Evolutionary conservation across 2,113 vertebrate species (phyloP), one percentile per base, ranked within the genome.

Genomic region (Ophthalmolycus amberensis): DNA sequence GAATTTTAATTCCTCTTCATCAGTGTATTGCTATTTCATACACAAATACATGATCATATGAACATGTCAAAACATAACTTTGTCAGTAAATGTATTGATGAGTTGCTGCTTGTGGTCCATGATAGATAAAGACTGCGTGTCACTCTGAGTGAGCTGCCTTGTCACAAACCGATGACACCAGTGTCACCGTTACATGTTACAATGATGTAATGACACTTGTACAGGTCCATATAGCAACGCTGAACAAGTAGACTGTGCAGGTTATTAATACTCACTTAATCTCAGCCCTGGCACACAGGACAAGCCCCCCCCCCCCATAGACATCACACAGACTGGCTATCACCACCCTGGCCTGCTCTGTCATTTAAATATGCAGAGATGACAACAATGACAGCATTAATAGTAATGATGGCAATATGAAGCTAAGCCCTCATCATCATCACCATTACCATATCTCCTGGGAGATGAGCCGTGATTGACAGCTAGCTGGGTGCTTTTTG

Each of bases 301-400:
- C 58, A 32, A 71, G 69, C 27, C 27, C 29, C 29, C 34, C 48
- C 65, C 63, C 38, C 82, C 80, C 81, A 20, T 27, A 83, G 65
- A 83, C 81, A 87, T 80, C 86, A 85, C 58, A 85, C 83, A 78
- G 48, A 38, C 65, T 12, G 85, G 79, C 88, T 84, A 84, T 84
- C 90, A 79, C 56, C 80, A 18, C 46, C 83, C 56, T 40, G 88
- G 79, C 82, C 87, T n/a, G 48, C 75, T 86, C 82, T 83, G 87
- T 92, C 90, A 93, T 92, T 91, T 93, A 86, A 86, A 93, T 92
- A 91, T 90, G 90, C 87, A 87, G 85, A 88, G 89, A 90, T 93
- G 93, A 94, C 91, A 94, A 94, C 93, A 94, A 92, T 91, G 89
- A 90, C 87, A 88, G 88, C 91, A 94, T 94, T 93, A 94, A 94